phyloP scores from a whole-genome alignment of 2,797 vertebrate genomes.

The Acestrorhynchus altus region DNA sequence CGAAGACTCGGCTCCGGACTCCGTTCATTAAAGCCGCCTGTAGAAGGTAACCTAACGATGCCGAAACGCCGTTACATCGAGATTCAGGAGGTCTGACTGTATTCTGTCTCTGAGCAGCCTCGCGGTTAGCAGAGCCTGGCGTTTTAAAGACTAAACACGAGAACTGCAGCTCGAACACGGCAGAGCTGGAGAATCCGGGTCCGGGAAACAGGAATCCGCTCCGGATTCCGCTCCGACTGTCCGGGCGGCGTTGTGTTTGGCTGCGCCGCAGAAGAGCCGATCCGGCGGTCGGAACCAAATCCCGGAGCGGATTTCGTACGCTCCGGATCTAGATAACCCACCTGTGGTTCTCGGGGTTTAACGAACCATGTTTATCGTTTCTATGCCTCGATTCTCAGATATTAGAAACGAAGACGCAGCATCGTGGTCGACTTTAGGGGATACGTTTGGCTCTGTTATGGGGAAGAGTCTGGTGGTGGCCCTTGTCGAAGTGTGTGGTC shows the following conservation, averaged over 20 bases:
- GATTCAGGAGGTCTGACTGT: neutral
- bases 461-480: neutral
- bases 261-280: too few relatives aligned
- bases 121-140: neutral
- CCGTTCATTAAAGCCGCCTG: neutral
- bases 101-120: neutral
- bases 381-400: neutral
- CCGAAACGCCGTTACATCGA: neutral
- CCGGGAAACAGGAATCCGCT: too few relatives aligned
- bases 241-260: too few relatives aligned
- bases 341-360: too few relatives aligned
- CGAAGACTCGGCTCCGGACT: neutral
- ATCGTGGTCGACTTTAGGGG: neutral
- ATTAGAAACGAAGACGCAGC: neutral
- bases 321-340: too few relatives aligned
- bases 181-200: too few relatives aligned
- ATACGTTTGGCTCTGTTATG: neutral
- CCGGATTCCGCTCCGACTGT: too few relatives aligned
- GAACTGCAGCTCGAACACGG: neutral
- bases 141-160: neutral
- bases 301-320: too few relatives aligned
- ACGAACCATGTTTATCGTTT: too few relatives aligned
- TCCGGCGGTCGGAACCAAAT: too few relatives aligned
- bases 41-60: constrained; percentile 11
- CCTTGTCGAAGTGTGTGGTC: constrained; percentile 15